Evolutionary conservation across 2,888 invertebrate species (phyloP).

Genomic region (Rhaphigaster nebulosa): DNA sequence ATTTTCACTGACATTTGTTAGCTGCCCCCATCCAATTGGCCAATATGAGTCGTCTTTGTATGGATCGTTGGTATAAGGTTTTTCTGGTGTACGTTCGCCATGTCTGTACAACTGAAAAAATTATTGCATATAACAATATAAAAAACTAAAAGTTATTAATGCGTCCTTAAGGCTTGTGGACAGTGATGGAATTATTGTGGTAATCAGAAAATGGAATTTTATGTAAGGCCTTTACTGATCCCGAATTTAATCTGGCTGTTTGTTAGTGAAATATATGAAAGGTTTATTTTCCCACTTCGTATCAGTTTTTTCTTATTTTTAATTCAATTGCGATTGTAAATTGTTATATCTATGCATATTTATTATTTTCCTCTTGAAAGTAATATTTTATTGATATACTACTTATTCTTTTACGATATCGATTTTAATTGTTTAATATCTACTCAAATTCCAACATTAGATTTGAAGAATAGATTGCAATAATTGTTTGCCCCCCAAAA

Average conservation of each 20-base stretch:
- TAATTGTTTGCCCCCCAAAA: no score
- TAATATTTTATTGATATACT: not conserved
- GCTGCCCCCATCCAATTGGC: constrained; percentile 89
- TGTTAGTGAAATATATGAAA: no score
- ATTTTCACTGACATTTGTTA: constrained; percentile 79
- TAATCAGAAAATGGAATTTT: not conserved
- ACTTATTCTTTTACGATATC: not conserved
- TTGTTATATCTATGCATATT: no score
- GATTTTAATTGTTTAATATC: not conserved
- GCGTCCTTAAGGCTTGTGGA: not conserved
- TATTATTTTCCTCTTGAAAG: not conserved
- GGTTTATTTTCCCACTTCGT: no score
- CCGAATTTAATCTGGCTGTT: no score
- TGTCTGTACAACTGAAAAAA: constrained; percentile 81
- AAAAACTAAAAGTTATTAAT: not conserved
- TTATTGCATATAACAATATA: not conserved
- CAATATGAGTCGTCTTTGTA: constrained; percentile 79
- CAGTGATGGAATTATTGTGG: not conserved
- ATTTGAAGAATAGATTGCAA: not conserved
- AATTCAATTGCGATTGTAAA: no score
- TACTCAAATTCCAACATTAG: not conserved
- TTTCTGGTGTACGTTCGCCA: constrained; percentile 89
- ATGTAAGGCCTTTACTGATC: not conserved
- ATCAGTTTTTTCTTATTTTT: no score
- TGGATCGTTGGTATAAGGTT: constrained; percentile 86